Evolutionary conservation across 2,888 invertebrate genomes (phyloP).

Genomic region (Phaonia tiefii): DNA sequence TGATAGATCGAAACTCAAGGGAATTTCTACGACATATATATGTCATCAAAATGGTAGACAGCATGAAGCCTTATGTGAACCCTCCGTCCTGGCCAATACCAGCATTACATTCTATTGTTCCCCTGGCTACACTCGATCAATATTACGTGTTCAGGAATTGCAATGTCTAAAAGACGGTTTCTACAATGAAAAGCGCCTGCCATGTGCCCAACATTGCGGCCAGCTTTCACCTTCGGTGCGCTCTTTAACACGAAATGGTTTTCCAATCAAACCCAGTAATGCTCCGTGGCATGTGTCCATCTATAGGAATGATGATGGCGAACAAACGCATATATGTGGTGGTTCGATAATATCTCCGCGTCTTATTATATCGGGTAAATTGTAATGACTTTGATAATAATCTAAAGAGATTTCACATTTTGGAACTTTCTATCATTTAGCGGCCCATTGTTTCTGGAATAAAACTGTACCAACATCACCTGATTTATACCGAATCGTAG

Average conservation of each 20-base stretch:
- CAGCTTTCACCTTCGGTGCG: constrained; percentile 36
- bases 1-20: too few relatives aligned
- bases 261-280: constrained; percentile 60
- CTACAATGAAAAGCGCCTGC: constrained; percentile 18
- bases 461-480: background rate
- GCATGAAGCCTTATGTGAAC: too few relatives aligned
- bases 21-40: too few relatives aligned
- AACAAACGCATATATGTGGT: constrained; percentile 68
- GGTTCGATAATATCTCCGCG: constrained; percentile 72
- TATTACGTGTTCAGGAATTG: constrained; percentile 18
- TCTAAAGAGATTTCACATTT: background rate
- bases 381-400: too few relatives aligned
- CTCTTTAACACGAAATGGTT: constrained; percentile 63
- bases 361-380: constrained; percentile 70
- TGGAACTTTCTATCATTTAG: constrained; percentile 47
- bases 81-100: too few relatives aligned
- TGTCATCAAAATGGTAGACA: too few relatives aligned
- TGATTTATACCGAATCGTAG: constrained; percentile 50
- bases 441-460: constrained; percentile 72
- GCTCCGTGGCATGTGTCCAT: constrained; percentile 74
- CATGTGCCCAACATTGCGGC: constrained; percentile 70
- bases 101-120: too few relatives aligned
- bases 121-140: background rate
- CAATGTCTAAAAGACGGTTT: constrained; percentile 46
- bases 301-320: constrained; percentile 49